A percentile compares a stretch with the other conserved stretches of the same genome.
Conservation (phyloP, 2,113 vertebrate species). For the Oxygymnocypris stewartii region DNA sequence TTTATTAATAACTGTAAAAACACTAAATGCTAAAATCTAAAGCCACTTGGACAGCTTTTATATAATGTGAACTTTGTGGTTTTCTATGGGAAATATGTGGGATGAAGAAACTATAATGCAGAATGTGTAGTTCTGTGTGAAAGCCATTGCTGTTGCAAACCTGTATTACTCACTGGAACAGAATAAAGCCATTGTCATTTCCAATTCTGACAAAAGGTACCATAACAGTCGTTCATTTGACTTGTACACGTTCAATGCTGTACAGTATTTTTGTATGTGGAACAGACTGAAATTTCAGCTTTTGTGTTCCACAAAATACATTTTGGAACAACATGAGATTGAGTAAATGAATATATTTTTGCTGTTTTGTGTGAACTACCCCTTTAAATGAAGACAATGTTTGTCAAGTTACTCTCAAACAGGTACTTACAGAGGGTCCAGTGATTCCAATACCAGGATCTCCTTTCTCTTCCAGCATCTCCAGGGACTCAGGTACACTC, state of each 20-base stretch:
- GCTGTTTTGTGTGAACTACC: background rate
- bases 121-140: background rate
- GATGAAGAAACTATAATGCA: background rate
- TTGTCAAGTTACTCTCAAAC: background rate
- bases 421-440: constrained; percentile 83
- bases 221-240: background rate
- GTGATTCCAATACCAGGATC: constrained; percentile 81
- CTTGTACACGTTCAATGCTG: background rate
- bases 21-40: background rate
- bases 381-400: background rate
- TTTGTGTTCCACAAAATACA: background rate
- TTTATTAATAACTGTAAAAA: background rate
- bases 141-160: background rate
- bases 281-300: background rate
- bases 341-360: background rate
- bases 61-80: background rate
- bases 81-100: background rate
- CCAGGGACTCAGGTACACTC: constrained; percentile 89
- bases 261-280: background rate
- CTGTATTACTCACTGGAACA: background rate
- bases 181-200: background rate
- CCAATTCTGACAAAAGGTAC: background rate
- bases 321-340: background rate
- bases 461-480: constrained; percentile 85
- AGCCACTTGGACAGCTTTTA: background rate